Evolutionary conservation across 2,797 vertebrate genomes (phyloP).

Genomic region (Gymnopithys bicolor): DNA sequence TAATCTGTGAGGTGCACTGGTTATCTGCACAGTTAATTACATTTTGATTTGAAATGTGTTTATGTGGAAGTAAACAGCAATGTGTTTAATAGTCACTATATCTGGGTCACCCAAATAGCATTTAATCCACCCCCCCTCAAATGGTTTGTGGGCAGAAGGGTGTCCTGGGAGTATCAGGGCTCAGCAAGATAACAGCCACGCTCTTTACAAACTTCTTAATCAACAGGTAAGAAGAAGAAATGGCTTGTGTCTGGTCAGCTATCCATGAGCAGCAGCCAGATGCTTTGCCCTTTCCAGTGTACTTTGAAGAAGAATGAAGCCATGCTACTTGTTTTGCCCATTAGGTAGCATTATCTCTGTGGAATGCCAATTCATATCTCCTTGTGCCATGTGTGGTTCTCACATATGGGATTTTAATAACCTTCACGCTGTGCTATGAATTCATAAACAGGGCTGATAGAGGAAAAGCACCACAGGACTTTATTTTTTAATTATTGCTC

Average conservation of each 20-base stretch:
- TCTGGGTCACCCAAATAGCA: background rate
- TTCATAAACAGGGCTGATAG: conserved; percentile 77
- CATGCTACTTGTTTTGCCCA: conserved; percentile 77
- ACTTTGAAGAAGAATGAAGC: conserved; percentile 72
- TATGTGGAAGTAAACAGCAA: background rate
- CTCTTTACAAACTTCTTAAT: conserved; percentile 58
- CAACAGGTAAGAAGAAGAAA: conserved; percentile 43
- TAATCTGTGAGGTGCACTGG: background rate
- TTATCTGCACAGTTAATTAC: conserved; percentile 35
- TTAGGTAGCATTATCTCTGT: conserved; percentile 83
- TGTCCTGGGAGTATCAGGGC: conserved; percentile 45
- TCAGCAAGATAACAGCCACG: conserved; percentile 37
- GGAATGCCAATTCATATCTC: conserved; percentile 82
- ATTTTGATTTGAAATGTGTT: background rate
- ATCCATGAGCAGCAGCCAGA: conserved; percentile 26
- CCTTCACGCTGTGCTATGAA: conserved; percentile 82
- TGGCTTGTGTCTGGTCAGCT: conserved; percentile 40
- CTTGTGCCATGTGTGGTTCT: conserved; percentile 77
- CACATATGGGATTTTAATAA: conserved; percentile 86
- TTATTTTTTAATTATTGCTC: conserved; percentile 80
- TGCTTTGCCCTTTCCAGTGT: conserved; percentile 72
- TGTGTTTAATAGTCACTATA: background rate
- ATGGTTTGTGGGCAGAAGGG: background rate
- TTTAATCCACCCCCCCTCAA: conserved; percentile 31
- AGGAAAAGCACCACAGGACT: conserved; percentile 77